Conservation (phyloP, 2,113 vertebrate genomes). For the Actenoides lindsayi region DNA sequence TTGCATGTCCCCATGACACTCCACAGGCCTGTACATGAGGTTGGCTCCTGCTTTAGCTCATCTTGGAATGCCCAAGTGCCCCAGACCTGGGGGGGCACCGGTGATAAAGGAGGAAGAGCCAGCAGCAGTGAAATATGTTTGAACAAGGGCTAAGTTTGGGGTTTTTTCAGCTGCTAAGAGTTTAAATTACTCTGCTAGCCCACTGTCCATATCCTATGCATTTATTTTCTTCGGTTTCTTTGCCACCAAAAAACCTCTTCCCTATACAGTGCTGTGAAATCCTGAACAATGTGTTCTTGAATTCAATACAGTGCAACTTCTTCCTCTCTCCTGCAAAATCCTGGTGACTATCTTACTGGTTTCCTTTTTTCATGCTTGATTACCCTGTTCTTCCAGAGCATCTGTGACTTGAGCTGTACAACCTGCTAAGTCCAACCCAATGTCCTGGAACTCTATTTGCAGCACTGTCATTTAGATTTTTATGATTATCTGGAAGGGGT, state of each 20-base stretch:
- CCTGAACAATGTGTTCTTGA: not conserved
- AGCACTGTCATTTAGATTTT: not conserved
- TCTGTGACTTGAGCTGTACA: conserved; percentile 8
- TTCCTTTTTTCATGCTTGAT: not conserved
- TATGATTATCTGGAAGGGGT: not conserved
- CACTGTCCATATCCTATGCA: not conserved
- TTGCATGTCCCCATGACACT: not conserved
- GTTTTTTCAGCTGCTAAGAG: not conserved
- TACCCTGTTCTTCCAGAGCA: conserved; percentile 23
- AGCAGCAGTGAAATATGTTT: not conserved
- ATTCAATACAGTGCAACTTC: not conserved
- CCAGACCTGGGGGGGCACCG: not conserved
- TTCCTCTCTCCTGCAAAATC: not conserved
- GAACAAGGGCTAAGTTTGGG: not conserved
- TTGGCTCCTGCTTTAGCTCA: not conserved
- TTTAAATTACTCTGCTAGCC: not conserved
- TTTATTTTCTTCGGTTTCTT: not conserved
- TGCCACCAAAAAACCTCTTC: not conserved
- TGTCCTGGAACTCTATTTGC: conserved; percentile 7
- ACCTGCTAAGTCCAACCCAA: not conserved
- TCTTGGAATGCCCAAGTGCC: not conserved
- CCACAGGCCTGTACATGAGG: not conserved
- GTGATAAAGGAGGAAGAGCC: not conserved
- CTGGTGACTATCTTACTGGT: not conserved
- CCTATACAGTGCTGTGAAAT: not conserved